Percentiles rank a stretch among this genome's conserved stretches.
phyloP scores from a whole-genome alignment of 2,888 invertebrate genomes.

The Lycophotia porphyrea region DNA sequence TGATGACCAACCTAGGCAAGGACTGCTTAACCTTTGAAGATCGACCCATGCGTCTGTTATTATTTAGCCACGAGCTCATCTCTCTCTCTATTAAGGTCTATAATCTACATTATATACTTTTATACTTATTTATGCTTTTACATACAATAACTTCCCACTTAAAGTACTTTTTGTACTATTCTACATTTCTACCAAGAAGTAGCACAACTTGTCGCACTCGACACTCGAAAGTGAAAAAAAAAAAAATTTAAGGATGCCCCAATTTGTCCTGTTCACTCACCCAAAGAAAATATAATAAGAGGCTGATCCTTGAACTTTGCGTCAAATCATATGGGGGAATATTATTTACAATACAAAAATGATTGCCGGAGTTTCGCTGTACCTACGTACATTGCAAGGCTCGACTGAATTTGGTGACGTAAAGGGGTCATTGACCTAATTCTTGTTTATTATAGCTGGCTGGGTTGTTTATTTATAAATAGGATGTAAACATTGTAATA shows the following conservation, averaged over 20 bases:
- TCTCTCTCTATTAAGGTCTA: background rate
- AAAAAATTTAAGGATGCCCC: conserved; percentile 11
- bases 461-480: background rate
- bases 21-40: background rate
- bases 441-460: background rate
- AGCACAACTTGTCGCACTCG: background rate
- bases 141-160: background rate
- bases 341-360: conserved; percentile 46
- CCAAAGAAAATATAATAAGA: conserved; percentile 51
- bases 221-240: background rate
- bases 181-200: background rate
- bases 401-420: background rate
- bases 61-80: background rate
- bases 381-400: background rate
- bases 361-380: conserved; percentile 10
- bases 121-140: background rate
- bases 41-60: background rate
- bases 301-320: conserved; percentile 43
- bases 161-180: background rate
- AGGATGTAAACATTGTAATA: background rate
- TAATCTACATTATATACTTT: background rate
- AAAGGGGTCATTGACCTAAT: background rate
- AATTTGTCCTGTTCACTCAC: conserved; percentile 45
- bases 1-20: background rate
- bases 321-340: conserved; percentile 21